phyloP scores from a whole-genome alignment of 2,797 vertebrate genomes.

The Synanceia verrucosa region DNA sequence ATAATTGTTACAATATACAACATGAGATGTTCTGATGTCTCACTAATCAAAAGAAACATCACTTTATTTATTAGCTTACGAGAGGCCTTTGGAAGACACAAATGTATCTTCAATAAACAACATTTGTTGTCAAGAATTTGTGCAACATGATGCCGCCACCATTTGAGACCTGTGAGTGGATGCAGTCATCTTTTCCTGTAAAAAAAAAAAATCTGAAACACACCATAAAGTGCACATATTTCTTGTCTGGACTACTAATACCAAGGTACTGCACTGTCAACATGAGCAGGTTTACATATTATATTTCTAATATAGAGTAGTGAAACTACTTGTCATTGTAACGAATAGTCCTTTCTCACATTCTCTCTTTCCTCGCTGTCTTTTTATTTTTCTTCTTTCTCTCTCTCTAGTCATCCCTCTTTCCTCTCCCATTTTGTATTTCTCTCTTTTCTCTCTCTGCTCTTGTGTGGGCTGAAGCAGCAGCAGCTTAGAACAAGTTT shows the following conservation, averaged over 20 bases:
- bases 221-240: background rate
- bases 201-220: slow-evolving; percentile 2
- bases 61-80: background rate
- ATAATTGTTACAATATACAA: too few species aligned
- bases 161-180: background rate
- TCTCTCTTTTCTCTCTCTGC: slow-evolving; percentile 53
- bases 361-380: slow-evolving; percentile 10
- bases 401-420: slow-evolving; percentile 20
- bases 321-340: background rate
- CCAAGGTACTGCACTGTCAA: background rate
- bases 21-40: background rate
- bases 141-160: background rate
- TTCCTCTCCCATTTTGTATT: slow-evolving; percentile 53
- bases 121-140: slow-evolving; percentile 4
- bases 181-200: background rate
- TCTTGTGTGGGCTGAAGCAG: slow-evolving; percentile 74
- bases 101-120: slow-evolving; percentile 6
- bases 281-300: background rate
- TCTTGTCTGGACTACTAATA: background rate
- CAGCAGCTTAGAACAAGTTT: slow-evolving; percentile 77
- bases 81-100: background rate
- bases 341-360: background rate
- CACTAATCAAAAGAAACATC: background rate
- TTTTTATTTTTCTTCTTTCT: slow-evolving; percentile 28
- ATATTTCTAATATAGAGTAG: background rate